Evolutionary conservation across 2,797 vertebrate species (phyloP).

Genomic region (Chelon labrosus): DNA sequence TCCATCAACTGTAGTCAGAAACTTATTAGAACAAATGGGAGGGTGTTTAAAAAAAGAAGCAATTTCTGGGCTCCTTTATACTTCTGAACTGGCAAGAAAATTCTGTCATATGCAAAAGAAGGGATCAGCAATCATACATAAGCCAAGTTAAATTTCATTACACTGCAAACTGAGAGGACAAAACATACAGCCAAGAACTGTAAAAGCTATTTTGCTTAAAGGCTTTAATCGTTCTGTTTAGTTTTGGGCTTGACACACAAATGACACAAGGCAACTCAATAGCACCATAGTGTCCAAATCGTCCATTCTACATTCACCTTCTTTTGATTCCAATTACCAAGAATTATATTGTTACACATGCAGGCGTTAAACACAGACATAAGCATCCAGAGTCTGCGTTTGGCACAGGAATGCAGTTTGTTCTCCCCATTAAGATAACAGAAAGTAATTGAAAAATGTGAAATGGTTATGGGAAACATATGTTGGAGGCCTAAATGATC

Average conservation of each 20-base stretch:
- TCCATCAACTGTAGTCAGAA: constrained; percentile 48
- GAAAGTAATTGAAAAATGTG: constrained; percentile 68
- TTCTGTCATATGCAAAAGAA: constrained; percentile 42
- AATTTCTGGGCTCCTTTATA: constrained; percentile 34
- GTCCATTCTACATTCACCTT: constrained; percentile 29
- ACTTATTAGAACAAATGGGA: constrained; percentile 60
- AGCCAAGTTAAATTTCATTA: constrained; percentile 70
- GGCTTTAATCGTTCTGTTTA: constrained; percentile 48
- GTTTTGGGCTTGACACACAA: constrained; percentile 22
- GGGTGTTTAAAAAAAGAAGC: constrained; percentile 12
- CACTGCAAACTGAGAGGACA: constrained; percentile 57
- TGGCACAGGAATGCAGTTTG: constrained; percentile 52
- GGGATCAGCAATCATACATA: constrained; percentile 33
- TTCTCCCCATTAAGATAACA: constrained; percentile 57
- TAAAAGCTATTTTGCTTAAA: constrained; percentile 57
- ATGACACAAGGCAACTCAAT: constrained; percentile 18
- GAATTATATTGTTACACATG: constrained; percentile 51
- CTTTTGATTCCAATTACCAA: constrained; percentile 40
- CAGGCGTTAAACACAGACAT: constrained; percentile 73
- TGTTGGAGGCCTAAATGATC: constrained; percentile 72
- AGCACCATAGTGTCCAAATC: background rate
- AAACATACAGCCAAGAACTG: constrained; percentile 48
- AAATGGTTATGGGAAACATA: constrained; percentile 76
- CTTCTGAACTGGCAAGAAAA: constrained; percentile 53
- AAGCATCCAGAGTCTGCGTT: constrained; percentile 59